Percentiles rank a stretch among this genome's conserved stretches.
phyloP scores from a whole-genome alignment of 2,113 vertebrate genomes.

The Melanostigma gelatinosum region DNA sequence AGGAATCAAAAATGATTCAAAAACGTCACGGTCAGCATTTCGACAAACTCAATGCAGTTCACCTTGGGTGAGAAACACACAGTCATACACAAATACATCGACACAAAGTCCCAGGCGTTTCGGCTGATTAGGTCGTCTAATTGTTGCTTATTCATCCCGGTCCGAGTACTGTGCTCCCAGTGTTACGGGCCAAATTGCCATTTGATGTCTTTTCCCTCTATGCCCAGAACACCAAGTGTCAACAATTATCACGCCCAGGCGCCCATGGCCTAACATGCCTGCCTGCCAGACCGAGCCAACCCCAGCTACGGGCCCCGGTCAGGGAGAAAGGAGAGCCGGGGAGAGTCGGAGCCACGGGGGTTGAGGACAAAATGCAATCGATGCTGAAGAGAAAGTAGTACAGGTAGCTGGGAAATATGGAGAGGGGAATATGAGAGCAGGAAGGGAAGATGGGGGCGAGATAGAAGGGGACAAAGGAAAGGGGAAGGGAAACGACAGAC shows the following conservation, averaged over 20 bases:
- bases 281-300: conserved; percentile 5
- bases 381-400: conserved; percentile 1
- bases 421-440: not conserved
- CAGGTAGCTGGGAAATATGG: conserved; percentile 14
- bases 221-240: conserved; percentile 39
- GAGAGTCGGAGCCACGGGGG: conserved; percentile 6
- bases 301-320: conserved; percentile 11
- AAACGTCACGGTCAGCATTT: conserved; percentile 44
- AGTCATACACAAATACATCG: not conserved
- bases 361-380: not conserved
- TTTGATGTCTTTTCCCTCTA: conserved; percentile 49
- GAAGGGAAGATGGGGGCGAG: not conserved
- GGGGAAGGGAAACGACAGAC: conserved; percentile 10
- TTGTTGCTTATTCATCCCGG: conserved; percentile 46
- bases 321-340: conserved; percentile 11
- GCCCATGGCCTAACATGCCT: conserved; percentile 25
- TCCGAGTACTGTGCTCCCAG: conserved; percentile 2
- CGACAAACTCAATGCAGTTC: conserved; percentile 20
- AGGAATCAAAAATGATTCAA: conserved; percentile 20
- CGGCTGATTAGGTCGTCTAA: conserved; percentile 52
- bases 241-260: conserved; percentile 43
- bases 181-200: conserved; percentile 33
- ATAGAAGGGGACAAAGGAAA: conserved; percentile 14
- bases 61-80: not conserved
- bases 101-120: conserved; percentile 23